Evolutionary conservation across 2,113 vertebrate genomes (phyloP).

Genomic region (Ariopsis seemanni): DNA sequence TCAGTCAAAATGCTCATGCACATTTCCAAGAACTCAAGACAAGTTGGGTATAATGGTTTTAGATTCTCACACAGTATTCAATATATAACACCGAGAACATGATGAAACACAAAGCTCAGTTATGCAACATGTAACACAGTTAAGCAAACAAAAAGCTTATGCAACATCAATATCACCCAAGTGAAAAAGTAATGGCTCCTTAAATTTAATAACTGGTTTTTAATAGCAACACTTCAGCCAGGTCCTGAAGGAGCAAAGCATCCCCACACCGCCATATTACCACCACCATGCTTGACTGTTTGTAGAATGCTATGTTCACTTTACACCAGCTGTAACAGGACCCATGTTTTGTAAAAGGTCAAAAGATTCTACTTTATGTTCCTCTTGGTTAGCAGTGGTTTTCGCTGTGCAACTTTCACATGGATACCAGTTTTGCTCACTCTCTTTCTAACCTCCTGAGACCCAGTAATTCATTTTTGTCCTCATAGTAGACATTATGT

Average conservation of each 20-base stretch:
- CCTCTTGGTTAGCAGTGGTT: background rate
- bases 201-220: background rate
- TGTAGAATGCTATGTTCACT: background rate
- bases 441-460: background rate
- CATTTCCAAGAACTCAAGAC: background rate
- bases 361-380: background rate
- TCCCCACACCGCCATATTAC: too few species aligned
- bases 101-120: too few species aligned
- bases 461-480: too few species aligned
- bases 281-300: too few species aligned
- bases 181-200: background rate
- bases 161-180: background rate
- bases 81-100: too few species aligned
- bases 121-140: background rate
- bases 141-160: background rate
- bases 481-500: too few species aligned
- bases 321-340: background rate
- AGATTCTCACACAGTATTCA: background rate
- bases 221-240: background rate
- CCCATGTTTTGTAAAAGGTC: background rate
- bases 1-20: background rate
- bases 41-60: background rate
- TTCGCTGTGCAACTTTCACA: background rate
- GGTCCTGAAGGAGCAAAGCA: too few species aligned
- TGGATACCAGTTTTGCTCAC: background rate